A percentile compares a stretch with the other conserved stretches of the same genome.
Conservation (phyloP, 2,888 invertebrate genomes). For the Cactoblastis cactorum region DNA sequence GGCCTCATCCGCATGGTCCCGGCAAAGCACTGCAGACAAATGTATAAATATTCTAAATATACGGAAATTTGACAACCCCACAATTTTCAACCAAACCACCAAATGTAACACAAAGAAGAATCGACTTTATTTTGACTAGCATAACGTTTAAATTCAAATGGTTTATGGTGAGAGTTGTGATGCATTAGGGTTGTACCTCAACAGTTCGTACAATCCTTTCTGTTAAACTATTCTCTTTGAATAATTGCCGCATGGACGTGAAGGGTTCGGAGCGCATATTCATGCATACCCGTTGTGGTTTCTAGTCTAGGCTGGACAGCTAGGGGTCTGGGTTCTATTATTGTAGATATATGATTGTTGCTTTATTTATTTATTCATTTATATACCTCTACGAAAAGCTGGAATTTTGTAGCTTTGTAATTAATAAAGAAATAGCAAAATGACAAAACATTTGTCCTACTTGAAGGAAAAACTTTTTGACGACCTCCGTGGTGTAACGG, state of each 20-base stretch:
- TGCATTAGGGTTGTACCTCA: constrained; percentile 25
- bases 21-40: constrained; percentile 58
- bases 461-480: no score
- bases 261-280: constrained; percentile 75
- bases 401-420: no score
- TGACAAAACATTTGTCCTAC: no score
- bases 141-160: constrained; percentile 26
- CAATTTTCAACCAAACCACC: constrained; percentile 14
- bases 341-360: not conserved
- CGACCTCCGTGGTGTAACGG: no score
- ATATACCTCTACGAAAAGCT: not conserved
- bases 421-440: no score
- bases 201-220: constrained; percentile 74
- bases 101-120: constrained; percentile 19
- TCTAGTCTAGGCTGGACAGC: constrained; percentile 41
- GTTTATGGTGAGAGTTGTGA: constrained; percentile 14
- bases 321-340: constrained; percentile 31
- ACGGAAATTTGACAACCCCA: constrained; percentile 56
- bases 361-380: not conserved
- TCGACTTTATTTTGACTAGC: constrained; percentile 3
- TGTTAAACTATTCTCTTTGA: constrained; percentile 80
- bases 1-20: constrained; percentile 64
- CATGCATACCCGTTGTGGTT: constrained; percentile 70
- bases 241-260: constrained; percentile 79
- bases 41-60: constrained; percentile 77